Base-by-base conservation (phyloP, 92 coral and sea anemone species). In the Virgularia gustaviana region DNA sequence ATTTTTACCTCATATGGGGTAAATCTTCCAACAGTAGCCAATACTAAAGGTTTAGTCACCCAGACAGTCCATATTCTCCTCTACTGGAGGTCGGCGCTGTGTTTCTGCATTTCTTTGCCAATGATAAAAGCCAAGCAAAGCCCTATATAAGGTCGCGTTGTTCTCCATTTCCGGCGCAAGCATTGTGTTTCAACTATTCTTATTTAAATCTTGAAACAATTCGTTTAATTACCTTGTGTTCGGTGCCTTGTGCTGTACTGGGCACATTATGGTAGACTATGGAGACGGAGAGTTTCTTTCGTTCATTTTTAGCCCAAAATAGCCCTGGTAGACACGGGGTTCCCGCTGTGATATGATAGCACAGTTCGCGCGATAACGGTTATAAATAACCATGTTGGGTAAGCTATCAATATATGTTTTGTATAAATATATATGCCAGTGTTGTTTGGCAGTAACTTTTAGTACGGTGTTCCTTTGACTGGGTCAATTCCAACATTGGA, bases 231-330 rank as follows among this genome's bases (percentile, higher is more conserved):
- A 49, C 23, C 28, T 68, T 19, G 29, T 51, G 44, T 68, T 33
- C 51, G 75, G n/a, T n/a, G n/a, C n/a, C n/a, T n/a, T n/a, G n/a
- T n/a, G n/a, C n/a, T n/a, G n/a, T n/a, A n/a, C n/a, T n/a, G n/a
- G n/a, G n/a, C n/a, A n/a, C 56, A 39, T 65, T 65, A 9, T 56
- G 47, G 8, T 35, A 36, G 34, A 39, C 72, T 27, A 28, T 44
- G 9, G 1, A 18, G n/a, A n/a, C 18, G 13, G 47, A 22, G 51
- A 18, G 28, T 41, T 65, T 33, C 36, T 28, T 44, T 24, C 8
- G 72, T 22, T 43, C 72, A 65, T 43, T 65, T 65, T 24, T 65
- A 25, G 25, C 72, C 49, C 72, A 65, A 65, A 65, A 56, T 39
- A 54, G 9, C 32, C 36, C 31, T 0, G 23, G 13, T 9, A 7